phyloP scores from a whole-genome alignment of 2,888 invertebrate genomes.

The Cerastis leucographa region DNA sequence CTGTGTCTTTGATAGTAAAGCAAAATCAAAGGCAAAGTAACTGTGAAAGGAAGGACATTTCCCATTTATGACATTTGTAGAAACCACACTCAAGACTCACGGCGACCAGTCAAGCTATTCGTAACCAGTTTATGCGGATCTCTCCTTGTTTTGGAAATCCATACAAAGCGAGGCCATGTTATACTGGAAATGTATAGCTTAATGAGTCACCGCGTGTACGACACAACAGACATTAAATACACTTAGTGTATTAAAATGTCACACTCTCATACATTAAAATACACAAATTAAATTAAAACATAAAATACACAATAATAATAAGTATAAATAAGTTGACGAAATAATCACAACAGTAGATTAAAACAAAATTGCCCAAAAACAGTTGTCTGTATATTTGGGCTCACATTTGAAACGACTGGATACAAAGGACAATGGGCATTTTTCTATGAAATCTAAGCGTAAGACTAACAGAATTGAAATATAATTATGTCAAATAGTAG shows the following conservation, averaged over 20 bases:
- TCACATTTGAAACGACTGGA: slow-evolving; percentile 6
- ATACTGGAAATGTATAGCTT: too few relatives aligned
- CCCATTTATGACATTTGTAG: neutral
- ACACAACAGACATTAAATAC: slow-evolving; percentile 30
- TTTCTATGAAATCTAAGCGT: neutral
- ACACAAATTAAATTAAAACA: slow-evolving; percentile 17
- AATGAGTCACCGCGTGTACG: neutral
- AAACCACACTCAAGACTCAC: neutral
- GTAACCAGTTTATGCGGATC: too few relatives aligned
- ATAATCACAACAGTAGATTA: slow-evolving; percentile 48
- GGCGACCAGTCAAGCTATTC: too few relatives aligned
- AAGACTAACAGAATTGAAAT: neutral
- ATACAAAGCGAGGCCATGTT: too few relatives aligned
- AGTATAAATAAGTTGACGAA: slow-evolving; percentile 28
- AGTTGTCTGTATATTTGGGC: neutral
- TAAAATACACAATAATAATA: slow-evolving; percentile 9
- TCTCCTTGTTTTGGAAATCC: too few relatives aligned
- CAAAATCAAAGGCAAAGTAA: neutral
- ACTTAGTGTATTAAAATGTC: slow-evolving; percentile 24
- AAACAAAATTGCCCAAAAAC: slow-evolving; percentile 6
- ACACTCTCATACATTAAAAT: neutral
- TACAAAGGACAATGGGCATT: neutral
- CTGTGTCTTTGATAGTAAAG: neutral
- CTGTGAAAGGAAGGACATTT: neutral
- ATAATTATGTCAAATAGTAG: neutral